Percentiles rank a stretch among this genome's conserved stretches.
These are phyloP conservation scores for Zhengitettix transpicula DNA, from an alignment of 2,888 invertebrate genomes.

Conservation along the genomic window DNA sequence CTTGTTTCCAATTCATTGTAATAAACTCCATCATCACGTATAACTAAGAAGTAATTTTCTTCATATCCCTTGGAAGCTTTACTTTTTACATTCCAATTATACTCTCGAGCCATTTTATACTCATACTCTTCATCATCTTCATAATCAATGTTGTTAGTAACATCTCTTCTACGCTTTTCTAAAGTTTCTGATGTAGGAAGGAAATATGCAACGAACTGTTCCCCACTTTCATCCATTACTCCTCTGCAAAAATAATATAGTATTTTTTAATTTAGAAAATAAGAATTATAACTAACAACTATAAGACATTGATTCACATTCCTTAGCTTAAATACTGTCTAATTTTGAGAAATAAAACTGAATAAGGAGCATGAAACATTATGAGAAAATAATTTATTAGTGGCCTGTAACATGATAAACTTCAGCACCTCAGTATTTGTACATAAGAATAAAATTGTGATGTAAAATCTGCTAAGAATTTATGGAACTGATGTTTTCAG, in stretches of 20 bases:
- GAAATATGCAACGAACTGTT: conserved; percentile 98
- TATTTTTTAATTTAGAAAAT: not conserved
- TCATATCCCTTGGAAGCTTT: conserved; percentile 89
- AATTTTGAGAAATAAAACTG: not conserved
- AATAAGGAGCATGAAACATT: not conserved
- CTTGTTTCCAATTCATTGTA: conserved; percentile 88
- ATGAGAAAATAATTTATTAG: too few species aligned
- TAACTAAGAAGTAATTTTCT: conserved; percentile 92
- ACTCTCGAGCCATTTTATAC: conserved; percentile 93
- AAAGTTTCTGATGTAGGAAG: conserved; percentile 87
- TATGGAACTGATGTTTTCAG: too few species aligned
- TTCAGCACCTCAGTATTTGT: too few species aligned
- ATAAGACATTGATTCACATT: not conserved
- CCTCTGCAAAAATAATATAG: conserved; percentile 44
- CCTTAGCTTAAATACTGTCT: not conserved
- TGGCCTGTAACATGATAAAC: too few species aligned
- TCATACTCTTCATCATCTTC: conserved; percentile 87
- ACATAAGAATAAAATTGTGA: too few species aligned
- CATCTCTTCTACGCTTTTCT: conserved; percentile 71
- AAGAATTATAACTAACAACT: not conserved
- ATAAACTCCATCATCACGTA: conserved; percentile 77
- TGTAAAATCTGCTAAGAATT: too few species aligned
- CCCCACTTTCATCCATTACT: conserved; percentile 98
- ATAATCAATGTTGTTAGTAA: conserved; percentile 56
- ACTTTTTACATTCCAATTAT: conserved; percentile 98